These are phyloP conservation scores for Laspeyria flexula DNA, from an alignment of 2,888 invertebrate genomes.

Conservation along the genomic window DNA sequence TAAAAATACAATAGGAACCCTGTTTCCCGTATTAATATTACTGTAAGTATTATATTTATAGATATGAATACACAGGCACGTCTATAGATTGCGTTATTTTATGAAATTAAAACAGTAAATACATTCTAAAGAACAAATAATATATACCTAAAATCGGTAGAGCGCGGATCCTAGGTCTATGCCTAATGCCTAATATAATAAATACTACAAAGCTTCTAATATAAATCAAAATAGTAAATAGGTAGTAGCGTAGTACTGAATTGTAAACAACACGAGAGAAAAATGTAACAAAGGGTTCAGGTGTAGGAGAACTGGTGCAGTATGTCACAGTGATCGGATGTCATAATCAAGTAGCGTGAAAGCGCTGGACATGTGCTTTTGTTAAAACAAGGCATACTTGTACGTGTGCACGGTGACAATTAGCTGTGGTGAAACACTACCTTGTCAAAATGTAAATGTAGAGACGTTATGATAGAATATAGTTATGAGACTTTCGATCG, in stretches of 20 bases:
- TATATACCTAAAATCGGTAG: too few species aligned
- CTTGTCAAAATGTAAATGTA: constrained; percentile 53
- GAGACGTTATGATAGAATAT: constrained; percentile 46
- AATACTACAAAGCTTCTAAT: too few species aligned
- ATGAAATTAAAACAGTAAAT: too few species aligned
- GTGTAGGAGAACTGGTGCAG: constrained; percentile 58
- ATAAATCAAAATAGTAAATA: too few species aligned
- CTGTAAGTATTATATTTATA: constrained; percentile 11
- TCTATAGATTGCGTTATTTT: constrained; percentile 2
- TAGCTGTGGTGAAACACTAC: constrained; percentile 71
- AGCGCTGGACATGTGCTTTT: constrained; percentile 76
- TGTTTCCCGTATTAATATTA: constrained; percentile 28
- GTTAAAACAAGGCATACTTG: constrained; percentile 66
- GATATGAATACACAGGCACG: constrained; percentile 6
- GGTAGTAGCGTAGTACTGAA: not conserved
- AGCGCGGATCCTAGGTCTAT: too few species aligned
- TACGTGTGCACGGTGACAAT: constrained; percentile 80
- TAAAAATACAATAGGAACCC: constrained; percentile 31
- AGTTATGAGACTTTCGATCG: constrained; percentile 72
- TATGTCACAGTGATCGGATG: constrained; percentile 72
- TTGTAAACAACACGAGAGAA: constrained; percentile 29
- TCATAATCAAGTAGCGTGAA: constrained; percentile 76
- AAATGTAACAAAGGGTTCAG: constrained; percentile 47
- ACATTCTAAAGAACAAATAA: too few species aligned
- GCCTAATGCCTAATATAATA: too few species aligned